Conservation (phyloP, 2,797 vertebrate species). For the Buceros bicornis region DNA sequence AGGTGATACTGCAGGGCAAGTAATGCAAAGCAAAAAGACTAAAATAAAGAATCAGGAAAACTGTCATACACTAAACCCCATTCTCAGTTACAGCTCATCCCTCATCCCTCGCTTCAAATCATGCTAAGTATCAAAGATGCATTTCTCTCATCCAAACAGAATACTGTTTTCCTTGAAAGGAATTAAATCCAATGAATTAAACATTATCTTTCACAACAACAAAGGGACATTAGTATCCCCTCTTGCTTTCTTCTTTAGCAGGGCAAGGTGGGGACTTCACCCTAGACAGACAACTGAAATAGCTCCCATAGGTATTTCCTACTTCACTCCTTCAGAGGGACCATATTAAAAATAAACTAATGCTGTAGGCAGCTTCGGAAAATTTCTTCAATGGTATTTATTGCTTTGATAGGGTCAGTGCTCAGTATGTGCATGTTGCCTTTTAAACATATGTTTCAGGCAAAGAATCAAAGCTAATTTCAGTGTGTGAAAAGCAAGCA, state of each 20-base stretch:
- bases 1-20: background rate
- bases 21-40: background rate
- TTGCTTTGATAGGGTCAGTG: constrained; percentile 76
- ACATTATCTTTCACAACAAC: constrained; percentile 70
- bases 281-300: constrained; percentile 57
- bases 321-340: constrained; percentile 48
- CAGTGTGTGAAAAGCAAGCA: constrained; percentile 81
- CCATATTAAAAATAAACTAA: constrained; percentile 69
- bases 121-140: constrained; percentile 70
- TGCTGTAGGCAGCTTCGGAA: constrained; percentile 64
- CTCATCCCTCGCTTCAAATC: constrained; percentile 64
- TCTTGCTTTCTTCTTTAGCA: constrained; percentile 59
- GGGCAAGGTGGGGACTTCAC: constrained; percentile 47
- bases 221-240: constrained; percentile 71
- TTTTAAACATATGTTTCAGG: constrained; percentile 80
- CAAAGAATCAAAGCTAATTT: constrained; percentile 84
- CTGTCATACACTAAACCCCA: background rate
- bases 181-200: constrained; percentile 72
- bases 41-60: constrained; percentile 47
- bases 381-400: constrained; percentile 66
- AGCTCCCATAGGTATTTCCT: constrained; percentile 64
- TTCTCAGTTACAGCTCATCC: background rate
- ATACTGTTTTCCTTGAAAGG: constrained; percentile 71
- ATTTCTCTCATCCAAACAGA: constrained; percentile 76
- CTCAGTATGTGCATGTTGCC: constrained; percentile 70